phyloP scores from a whole-genome alignment of 2,113 vertebrate genomes.

The Rallus limicola region DNA sequence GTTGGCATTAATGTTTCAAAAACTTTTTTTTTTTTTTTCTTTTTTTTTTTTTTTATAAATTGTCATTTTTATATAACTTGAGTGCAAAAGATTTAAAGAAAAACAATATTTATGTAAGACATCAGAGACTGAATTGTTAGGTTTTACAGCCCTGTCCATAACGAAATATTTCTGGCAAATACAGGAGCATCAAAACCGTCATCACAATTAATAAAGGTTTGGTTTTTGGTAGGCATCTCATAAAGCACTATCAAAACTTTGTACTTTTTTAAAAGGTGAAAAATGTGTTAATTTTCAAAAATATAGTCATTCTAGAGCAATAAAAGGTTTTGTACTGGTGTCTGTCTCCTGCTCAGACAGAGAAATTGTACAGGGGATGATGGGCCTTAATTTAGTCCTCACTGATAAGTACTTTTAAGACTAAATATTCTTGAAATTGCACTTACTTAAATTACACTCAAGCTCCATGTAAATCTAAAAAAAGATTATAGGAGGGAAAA shows the following conservation, averaged over 20 bases:
- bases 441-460: conserved; percentile 31
- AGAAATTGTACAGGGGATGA: conserved; percentile 3
- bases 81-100: background rate
- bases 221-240: background rate
- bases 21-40: background rate
- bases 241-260: background rate
- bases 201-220: background rate
- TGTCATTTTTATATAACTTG: background rate
- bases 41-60: background rate
- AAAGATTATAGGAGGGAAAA: background rate
- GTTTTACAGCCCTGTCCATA: background rate
- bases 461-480: conserved; percentile 6
- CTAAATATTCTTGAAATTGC: conserved; percentile 43
- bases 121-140: background rate
- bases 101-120: background rate
- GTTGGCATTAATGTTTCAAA: background rate
- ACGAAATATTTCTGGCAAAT: background rate
- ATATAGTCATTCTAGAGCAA: background rate
- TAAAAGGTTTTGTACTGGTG: background rate
- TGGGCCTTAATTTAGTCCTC: conserved; percentile 7
- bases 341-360: background rate
- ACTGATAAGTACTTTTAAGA: conserved; percentile 36
- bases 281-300: background rate
- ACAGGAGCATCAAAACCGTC: background rate
- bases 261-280: background rate